These are phyloP conservation scores for Azemiops feae DNA, from an alignment of 2,113 vertebrate species.

Conservation along the genomic window DNA sequence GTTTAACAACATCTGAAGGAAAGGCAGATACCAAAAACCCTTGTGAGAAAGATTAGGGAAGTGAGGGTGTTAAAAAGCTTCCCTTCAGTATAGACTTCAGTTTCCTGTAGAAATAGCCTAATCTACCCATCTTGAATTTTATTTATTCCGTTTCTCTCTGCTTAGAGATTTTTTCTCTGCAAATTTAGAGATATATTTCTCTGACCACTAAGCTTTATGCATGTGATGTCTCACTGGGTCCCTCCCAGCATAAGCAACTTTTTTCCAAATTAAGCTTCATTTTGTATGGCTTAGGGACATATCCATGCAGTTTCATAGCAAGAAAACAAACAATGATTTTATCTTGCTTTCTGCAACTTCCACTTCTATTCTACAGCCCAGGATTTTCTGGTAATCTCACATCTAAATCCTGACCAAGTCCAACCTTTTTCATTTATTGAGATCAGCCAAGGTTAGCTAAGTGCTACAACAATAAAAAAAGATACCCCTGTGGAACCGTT, in stretches of 20 bases:
- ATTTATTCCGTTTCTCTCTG: background rate
- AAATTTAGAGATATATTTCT: background rate
- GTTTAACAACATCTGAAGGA: background rate
- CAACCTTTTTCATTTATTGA: background rate
- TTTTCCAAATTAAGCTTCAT: background rate
- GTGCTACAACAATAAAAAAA: background rate
- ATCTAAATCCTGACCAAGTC: background rate
- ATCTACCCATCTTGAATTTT: background rate
- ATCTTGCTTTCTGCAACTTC: background rate
- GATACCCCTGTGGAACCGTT: background rate
- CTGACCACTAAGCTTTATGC: background rate
- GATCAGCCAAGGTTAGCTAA: background rate
- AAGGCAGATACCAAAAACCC: background rate
- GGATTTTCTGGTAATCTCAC: background rate
- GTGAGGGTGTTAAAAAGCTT: background rate
- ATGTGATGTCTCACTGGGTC: background rate
- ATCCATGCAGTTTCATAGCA: background rate
- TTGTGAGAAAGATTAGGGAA: constrained; percentile 19
- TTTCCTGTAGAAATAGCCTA: background rate
- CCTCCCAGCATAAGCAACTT: background rate
- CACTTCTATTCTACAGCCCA: background rate
- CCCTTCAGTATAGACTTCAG: background rate
- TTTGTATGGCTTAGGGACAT: background rate
- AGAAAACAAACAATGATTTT: background rate
- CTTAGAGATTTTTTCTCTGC: background rate